phyloP scores from a whole-genome alignment of 2,113 vertebrate genomes.

The Marmota flaviventris region DNA sequence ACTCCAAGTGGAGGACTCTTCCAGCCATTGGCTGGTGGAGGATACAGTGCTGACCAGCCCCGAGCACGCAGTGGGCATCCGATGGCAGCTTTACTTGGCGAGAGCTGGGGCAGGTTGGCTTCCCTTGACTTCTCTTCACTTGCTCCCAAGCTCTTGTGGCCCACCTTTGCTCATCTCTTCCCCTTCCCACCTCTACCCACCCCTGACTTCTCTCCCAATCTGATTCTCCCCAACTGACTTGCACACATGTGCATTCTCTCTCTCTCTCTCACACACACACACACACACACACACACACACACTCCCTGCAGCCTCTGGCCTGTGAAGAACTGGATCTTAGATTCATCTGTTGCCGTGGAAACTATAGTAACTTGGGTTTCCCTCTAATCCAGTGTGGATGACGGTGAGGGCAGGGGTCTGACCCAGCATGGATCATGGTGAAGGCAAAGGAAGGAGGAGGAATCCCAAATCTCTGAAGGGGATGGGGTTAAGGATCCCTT shows the following conservation, averaged over 20 bases:
- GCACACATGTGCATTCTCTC: too few relatives aligned
- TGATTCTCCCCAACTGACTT: background rate
- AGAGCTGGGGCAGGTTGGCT: background rate
- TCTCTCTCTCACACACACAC: too few relatives aligned
- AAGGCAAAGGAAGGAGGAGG: background rate
- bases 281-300: background rate
- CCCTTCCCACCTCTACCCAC: background rate
- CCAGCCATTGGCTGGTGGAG: background rate
- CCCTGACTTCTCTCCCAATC: background rate
- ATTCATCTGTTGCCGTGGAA: slow-evolving; percentile 42
- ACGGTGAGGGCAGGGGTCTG: too few relatives aligned
- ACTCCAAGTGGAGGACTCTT: background rate
- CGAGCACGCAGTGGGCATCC: background rate
- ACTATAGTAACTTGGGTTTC: background rate
- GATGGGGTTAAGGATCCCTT: background rate
- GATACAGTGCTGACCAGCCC: background rate
- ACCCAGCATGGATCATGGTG: too few relatives aligned
- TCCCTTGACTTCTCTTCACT: background rate
- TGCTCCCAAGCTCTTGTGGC: background rate
- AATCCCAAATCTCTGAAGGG: background rate
- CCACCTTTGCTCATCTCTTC: background rate
- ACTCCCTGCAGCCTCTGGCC: background rate
- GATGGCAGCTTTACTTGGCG: background rate
- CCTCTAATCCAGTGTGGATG: background rate
- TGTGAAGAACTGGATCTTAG: background rate